Base-by-base conservation (phyloP, 2,888 invertebrate species). In the Hyles lineata region DNA sequence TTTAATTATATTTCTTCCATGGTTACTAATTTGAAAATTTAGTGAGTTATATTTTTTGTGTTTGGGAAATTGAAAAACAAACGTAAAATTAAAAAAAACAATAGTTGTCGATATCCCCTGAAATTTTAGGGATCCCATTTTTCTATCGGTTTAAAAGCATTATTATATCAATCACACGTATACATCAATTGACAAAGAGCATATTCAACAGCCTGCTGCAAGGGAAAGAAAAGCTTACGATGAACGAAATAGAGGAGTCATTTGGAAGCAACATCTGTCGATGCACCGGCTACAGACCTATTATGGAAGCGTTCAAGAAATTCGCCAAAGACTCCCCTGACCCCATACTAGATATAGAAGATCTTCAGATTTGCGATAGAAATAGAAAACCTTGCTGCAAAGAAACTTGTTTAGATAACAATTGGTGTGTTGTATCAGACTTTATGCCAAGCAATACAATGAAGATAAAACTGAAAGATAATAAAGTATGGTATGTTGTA, bases 211-310 rank as follows among this genome's bases (percentile, higher is more conserved):
- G 95, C 55, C 78, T 93, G 3, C 80, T 95, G 7, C 85, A 92
- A 79, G 80, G 85, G 3, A 87, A 93, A 2, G 89, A 92, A n/a
- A 80, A 89, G 21, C 79, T 95, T 35, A 95, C 96, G 0, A 95
- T 95, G 95, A 87, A 95, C 74, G 95, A 96, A 76, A 94, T 97
- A 2, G 97, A 97, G 85, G 95, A 96, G 79, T 95, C 96, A 0
- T 96, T 97, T 77, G 96, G 96, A 7, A 96, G 97, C 58, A 97
- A 97, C 80, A 94, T 97, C 62, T 97, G 97, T 78, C 93, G 97
- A 61, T 97, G 97, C 80, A 97, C 97, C 0, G 96, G 96, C 0
- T 96, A 96, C 80, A 89, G 96, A 59, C 94, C 96, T 0, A 96
- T 96, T 67, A 73, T 95, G 1, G 94, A 96, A 69, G 95, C 96